Conservation (phyloP, 2,797 vertebrate species). For the Rhabdomys pumilio region DNA sequence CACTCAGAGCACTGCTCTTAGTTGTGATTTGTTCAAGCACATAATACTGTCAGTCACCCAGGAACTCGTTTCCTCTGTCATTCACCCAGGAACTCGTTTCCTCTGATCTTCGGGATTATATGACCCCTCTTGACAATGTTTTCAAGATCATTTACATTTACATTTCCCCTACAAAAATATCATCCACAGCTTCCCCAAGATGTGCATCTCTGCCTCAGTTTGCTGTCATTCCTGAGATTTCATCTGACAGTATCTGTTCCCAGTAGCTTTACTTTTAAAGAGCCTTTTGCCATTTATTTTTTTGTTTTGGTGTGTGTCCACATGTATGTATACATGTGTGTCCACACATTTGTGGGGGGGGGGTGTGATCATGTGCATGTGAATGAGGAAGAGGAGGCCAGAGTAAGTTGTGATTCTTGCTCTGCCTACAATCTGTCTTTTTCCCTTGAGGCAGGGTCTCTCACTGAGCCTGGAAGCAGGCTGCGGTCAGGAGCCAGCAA, state of each 20-base stretch:
- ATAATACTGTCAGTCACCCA: rapidly evolving
- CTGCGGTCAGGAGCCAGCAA: not conserved
- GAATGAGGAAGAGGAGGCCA: not conserved
- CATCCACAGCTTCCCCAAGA: not conserved
- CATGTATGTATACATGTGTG: not conserved
- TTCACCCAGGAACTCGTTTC: not conserved
- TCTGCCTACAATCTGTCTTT: not conserved
- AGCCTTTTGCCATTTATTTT: not conserved
- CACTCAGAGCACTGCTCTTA: not conserved
- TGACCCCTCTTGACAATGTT: not conserved
- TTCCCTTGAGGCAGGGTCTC: not conserved
- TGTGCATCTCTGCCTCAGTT: not conserved
- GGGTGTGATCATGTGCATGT: no score
- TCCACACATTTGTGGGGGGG: not conserved
- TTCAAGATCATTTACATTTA: slow-evolving; percentile 6
- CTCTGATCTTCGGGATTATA: not conserved
- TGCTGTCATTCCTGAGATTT: not conserved
- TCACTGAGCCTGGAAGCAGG: not conserved
- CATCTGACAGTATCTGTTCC: not conserved
- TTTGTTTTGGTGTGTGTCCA: not conserved
- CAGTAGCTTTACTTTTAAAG: not conserved
- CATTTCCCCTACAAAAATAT: not conserved
- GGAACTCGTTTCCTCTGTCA: not conserved
- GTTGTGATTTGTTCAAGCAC: not conserved
- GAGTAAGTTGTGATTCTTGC: not conserved